Percentiles rank a stretch among this genome's conserved stretches.
phyloP scores from a whole-genome alignment of 2,888 invertebrate species.

The Synergus gifuensis region DNA sequence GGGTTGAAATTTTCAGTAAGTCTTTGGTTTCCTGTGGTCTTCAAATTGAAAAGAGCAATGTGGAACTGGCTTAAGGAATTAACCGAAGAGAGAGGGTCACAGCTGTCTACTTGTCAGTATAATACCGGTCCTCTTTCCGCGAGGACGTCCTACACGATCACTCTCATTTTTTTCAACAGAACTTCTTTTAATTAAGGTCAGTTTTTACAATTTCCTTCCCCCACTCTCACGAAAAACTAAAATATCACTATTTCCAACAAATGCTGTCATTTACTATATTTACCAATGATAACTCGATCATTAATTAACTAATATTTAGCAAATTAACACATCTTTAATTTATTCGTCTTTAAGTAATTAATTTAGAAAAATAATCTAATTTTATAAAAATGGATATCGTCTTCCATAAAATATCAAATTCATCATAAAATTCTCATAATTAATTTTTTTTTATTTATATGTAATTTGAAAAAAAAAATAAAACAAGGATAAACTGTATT shows the following conservation, averaged over 20 bases:
- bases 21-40: background rate
- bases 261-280: background rate
- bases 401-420: no score
- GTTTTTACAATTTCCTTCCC: background rate
- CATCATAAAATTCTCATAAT: no score
- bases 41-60: background rate
- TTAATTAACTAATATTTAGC: background rate
- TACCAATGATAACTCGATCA: background rate
- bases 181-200: constrained; percentile 17
- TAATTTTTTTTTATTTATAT: no score
- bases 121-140: constrained; percentile 38
- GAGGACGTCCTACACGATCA: constrained; percentile 25
- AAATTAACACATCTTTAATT: background rate
- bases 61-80: constrained; percentile 6
- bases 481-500: no score
- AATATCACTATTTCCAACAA: background rate
- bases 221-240: background rate
- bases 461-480: no score
- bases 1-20: background rate
- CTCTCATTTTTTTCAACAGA: constrained; percentile 12
- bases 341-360: background rate
- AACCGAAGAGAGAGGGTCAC: constrained; percentile 28
- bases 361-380: background rate
- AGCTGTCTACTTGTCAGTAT: constrained; percentile 36
- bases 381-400: no score